Conservation (phyloP, 2,113 vertebrate species). For the Paracanthobrama guichenoti region DNA sequence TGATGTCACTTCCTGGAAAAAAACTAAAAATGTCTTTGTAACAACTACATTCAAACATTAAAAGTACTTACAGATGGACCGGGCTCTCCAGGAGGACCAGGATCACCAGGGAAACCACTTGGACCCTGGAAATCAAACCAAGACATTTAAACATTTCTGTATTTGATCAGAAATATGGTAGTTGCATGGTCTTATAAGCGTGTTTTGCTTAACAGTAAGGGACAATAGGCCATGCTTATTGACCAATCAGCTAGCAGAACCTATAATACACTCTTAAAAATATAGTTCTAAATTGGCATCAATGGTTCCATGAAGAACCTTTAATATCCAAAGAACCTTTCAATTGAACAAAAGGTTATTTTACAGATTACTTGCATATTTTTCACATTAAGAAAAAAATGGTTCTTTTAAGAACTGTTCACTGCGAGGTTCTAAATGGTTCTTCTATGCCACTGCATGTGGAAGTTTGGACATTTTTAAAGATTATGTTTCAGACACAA, state of each 20-base stretch:
- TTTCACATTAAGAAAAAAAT: too few species aligned
- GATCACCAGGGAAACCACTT: conserved; percentile 81
- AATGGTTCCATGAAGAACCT: too few species aligned
- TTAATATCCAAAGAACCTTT: too few species aligned
- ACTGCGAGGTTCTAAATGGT: too few species aligned
- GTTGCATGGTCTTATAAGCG: not conserved
- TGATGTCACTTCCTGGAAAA: not conserved
- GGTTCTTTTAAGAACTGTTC: too few species aligned
- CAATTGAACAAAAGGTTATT: too few species aligned
- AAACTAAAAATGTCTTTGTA: not conserved
- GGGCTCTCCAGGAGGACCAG: conserved; percentile 80
- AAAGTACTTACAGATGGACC: conserved; percentile 75
- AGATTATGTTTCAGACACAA: not conserved
- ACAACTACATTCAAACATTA: not conserved
- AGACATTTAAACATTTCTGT: not conserved
- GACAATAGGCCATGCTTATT: not conserved
- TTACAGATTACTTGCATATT: too few species aligned
- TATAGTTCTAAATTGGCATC: too few species aligned
- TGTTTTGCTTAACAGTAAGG: not conserved
- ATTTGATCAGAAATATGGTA: not conserved
- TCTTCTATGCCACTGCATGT: not conserved
- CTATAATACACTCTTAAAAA: not conserved
- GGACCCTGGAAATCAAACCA: conserved; percentile 70
- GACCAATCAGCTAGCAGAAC: not conserved
- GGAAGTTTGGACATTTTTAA: not conserved